Base-by-base conservation (phyloP, 2,113 vertebrate species). In the Reinhardtius hippoglossoides region DNA sequence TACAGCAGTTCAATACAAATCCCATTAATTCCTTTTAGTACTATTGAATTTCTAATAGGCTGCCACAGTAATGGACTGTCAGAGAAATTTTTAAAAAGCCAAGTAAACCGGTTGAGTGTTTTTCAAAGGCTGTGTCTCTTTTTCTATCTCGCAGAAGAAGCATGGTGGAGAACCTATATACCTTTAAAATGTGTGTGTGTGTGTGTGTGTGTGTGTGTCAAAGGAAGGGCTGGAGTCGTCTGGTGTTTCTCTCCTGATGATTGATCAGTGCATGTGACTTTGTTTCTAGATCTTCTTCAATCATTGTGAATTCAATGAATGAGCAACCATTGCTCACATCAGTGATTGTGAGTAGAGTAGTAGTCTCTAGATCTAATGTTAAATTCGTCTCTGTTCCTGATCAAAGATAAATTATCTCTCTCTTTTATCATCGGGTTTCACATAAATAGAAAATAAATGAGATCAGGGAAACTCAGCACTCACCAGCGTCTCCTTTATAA, bases 11-110 rank as follows among this genome's bases (percentile, higher is more conserved):
- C 84, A 87, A 89, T 90, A 74, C 63, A 84, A 80, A 87, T 73
- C 74, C 85, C 86, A 83, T 89, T 74, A 88, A 81, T 83, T 76
- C 52, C 56, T 73, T 87, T 71, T 54, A 82, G 83, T 82, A 71
- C 75, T 89, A 80, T 81, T 84, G 85, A 76, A 55, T 91, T 87
- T 87, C 66, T 86, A 87, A 88, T 76, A 55, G 80, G 73, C 40
- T 84, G 67, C 63, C 58, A 59, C 59, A n/a, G 74, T 70, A 76
- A 84, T 78, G 44, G 75, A 87, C 66, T 18, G n/a, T 69, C 76
- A 59, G 48, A 59, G 76, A 31, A 27, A 31, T 7, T 24, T 69
- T 79, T 21, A 52, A 74, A 31, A 31, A 31, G 68, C 76, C 8
- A 52, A 62, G 24, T 83, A 80, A 83, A 80, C 73, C 27, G 16